Base-by-base conservation (phyloP, 1,140 invertebrate genomes). In the Drosophila lowei region DNA sequence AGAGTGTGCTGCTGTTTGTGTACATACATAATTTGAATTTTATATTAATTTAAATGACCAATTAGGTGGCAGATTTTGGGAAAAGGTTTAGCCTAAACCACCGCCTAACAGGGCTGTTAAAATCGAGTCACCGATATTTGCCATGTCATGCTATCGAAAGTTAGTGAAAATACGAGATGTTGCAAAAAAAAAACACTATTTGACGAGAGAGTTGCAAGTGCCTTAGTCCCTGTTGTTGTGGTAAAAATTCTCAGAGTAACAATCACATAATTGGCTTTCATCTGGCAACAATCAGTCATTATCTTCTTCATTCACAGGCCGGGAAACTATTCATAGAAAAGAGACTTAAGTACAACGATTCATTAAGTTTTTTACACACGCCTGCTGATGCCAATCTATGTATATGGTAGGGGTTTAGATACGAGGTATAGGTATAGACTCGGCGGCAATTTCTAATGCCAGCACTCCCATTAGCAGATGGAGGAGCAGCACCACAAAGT, bases 31-130 rank as follows among this genome's bases (percentile, higher is more conserved):
- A 86, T 80, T 86, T 81, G 81, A 81, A 86, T 77, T 85, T 85
- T 85, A 86, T 86, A 85, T 85, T 85, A 85, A 85, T 85, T 85
- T 85, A 85, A 85, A 85, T 81, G 83, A 65, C 50, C 81, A 86
- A 77, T 86, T 85, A 86, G 77, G 73, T 78, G 68, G 61, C 73
- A 81, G 68, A 55, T 64, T 65, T 81, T 77, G 64, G 56, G 2
- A 74, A 77, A 81, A 86, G 64, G 59, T 85, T 86, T 75, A 77
- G 68, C 58, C 30, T 48, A 18, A 18, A 2, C 18, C 1, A 18
- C 18, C 18, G 18, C n/a, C n/a, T n/a, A n/a, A n/a, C 44, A 44
- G 61, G 61, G 72, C 77, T 42, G 63, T 76, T 58, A 67, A 66
- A 59, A 49, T 53, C 49, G 41, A 57, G 21, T n/a, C 53, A 21